Evolutionary conservation across 2,888 invertebrate genomes (phyloP), one percentile per base, ranked within the genome.

Genomic region (Melanostoma mellinum): DNA sequence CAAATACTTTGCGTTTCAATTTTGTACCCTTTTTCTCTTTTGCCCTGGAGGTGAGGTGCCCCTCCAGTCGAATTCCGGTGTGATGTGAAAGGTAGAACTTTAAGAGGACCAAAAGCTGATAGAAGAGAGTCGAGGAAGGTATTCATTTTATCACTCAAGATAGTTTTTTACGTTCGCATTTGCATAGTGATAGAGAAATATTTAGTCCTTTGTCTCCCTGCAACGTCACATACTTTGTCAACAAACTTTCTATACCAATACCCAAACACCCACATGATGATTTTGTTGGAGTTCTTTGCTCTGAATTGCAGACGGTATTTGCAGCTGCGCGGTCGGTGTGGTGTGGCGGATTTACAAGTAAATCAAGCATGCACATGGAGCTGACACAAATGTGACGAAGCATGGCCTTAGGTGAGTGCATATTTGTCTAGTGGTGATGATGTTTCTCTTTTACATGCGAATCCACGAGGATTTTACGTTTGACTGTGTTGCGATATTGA

Each of bases 291-390:
- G 35, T 61, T 46, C 42, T 35, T 68, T 67, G 53, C 20, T 58
- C 60, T 32, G 44, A 35, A 61, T 20, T 44, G 42, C 6, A 6
- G 1, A 20, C 44, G 61, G 46, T 30, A 20, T 35, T 20, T 10
- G 46, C 46, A 61, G 36, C 36, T 33, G 46, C 61, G 46, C 35
- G 46, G 33, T 46, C 35, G 46, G 33, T 46, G 44, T 46, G 46
- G 46, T n/a, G 58, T 44, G 36, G 36, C 52, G 60, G 32, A 58
- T 60, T 50, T 68, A 52, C 35, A 6, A 52, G 50, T 68, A 75
- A 75, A 60, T 68, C 75, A 75, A 68, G 75, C 60, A 75, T 75
- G 75, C 56, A 75, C 44, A 53, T 68, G 52, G 60, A 75, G 58
- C 42, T 67, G 48, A 56, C n/a, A 38, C 53, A 55, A 73, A 63